Evolutionary conservation across 2,113 vertebrate genomes (phyloP).

Genomic region (Crotalus viridis): DNA sequence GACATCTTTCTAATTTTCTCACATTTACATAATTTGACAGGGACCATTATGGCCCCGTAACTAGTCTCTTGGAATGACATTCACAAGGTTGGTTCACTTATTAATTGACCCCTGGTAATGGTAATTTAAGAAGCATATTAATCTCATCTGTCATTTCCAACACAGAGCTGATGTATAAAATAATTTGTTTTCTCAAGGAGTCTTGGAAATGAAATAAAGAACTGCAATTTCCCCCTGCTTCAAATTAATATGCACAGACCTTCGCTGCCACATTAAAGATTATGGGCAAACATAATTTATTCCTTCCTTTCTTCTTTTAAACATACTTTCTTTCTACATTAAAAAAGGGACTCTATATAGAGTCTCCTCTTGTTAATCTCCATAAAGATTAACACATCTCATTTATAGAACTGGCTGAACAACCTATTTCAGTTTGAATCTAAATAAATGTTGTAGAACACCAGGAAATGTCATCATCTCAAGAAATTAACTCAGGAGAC

Average conservation of each 20-base stretch:
- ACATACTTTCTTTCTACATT: not conserved
- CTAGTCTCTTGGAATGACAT: constrained; percentile 77
- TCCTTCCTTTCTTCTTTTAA: constrained; percentile 24
- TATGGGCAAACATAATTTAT: constrained; percentile 15
- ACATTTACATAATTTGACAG: constrained; percentile 75
- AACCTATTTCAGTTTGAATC: not conserved
- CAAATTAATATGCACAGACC: constrained; percentile 69
- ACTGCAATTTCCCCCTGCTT: not conserved
- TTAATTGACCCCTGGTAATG: constrained; percentile 79
- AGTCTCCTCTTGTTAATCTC: not conserved
- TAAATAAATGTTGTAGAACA: not conserved
- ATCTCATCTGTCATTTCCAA: constrained; percentile 75
- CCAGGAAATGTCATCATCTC: not conserved
- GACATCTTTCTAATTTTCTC: constrained; percentile 76
- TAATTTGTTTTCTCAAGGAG: constrained; percentile 71
- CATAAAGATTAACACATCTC: not conserved
- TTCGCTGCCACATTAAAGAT: constrained; percentile 57
- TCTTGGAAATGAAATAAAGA: constrained; percentile 68
- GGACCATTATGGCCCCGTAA: constrained; percentile 69
- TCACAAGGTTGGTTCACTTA: constrained; percentile 79
- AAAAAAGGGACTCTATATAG: not conserved
- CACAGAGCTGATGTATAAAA: constrained; percentile 73
- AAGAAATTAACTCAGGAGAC: not conserved
- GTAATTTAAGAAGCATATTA: constrained; percentile 80
- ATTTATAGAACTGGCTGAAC: not conserved